Conservation (phyloP, 2,888 invertebrate species). For the Petrophora chlorosata region DNA sequence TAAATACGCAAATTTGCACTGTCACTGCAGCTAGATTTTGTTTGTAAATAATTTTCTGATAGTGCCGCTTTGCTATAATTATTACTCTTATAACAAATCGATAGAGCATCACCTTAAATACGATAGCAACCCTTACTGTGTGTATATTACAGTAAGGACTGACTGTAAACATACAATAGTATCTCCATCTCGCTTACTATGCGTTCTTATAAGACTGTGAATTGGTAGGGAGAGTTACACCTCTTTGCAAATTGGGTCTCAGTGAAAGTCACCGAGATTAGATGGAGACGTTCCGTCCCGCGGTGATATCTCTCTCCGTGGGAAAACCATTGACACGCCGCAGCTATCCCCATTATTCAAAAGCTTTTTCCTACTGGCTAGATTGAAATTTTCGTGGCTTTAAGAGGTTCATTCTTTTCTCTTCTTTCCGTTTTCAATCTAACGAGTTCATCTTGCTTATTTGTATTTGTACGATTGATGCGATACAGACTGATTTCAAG, state of each 20-base stretch:
- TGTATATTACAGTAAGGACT: too few relatives aligned
- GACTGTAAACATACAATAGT: too few relatives aligned
- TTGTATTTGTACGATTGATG: not conserved
- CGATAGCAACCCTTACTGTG: too few relatives aligned
- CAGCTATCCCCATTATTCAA: conserved; percentile 22
- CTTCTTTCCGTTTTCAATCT: not conserved
- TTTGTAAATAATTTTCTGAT: too few relatives aligned
- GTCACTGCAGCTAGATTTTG: too few relatives aligned
- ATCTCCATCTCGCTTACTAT: conserved; percentile 35
- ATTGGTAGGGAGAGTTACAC: conserved; percentile 52
- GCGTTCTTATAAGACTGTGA: conserved; percentile 45
- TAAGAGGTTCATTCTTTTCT: not conserved
- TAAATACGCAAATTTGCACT: too few relatives aligned
- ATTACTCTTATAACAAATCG: too few relatives aligned
- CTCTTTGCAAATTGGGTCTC: conserved; percentile 57
- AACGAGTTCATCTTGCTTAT: not conserved
- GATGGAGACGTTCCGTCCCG: conserved; percentile 42
- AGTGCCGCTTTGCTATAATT: too few relatives aligned
- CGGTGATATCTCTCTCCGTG: conserved; percentile 31
- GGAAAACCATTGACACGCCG: conserved; percentile 20
- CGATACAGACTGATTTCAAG: too few relatives aligned
- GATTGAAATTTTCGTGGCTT: not conserved
- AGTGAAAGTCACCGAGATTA: conserved; percentile 48
- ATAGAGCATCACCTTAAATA: too few relatives aligned
- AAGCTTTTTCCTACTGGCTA: conserved; percentile 7